Evolutionary conservation across 1,140 invertebrate genomes (phyloP).

Genomic region (Saccostrea cuccullata): DNA sequence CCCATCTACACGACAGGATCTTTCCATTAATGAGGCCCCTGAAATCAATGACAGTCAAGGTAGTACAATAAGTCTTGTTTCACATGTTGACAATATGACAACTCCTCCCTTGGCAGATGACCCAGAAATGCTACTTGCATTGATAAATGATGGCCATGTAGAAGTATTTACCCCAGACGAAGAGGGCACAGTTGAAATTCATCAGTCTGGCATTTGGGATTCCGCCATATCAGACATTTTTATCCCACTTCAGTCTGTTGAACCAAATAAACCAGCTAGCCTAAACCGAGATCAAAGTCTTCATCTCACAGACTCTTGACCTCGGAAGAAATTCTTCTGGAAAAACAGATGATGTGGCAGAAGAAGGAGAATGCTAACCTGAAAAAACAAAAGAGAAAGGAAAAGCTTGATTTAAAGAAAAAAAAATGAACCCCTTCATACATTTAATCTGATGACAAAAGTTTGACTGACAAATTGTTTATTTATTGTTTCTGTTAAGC

Average conservation of each 20-base stretch:
- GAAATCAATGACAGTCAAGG: not conserved
- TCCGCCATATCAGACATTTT: constrained; percentile 20
- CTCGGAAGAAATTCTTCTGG: too few species aligned
- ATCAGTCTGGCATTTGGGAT: not conserved
- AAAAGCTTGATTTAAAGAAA: too few species aligned
- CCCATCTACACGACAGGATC: not conserved
- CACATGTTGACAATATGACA: not conserved
- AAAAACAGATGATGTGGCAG: too few species aligned
- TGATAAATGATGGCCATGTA: not conserved
- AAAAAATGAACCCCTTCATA: too few species aligned
- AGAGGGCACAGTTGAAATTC: not conserved
- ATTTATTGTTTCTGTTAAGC: too few species aligned
- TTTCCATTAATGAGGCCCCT: too few species aligned
- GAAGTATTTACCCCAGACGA: not conserved
- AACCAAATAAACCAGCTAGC: not conserved
- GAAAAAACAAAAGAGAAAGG: too few species aligned
- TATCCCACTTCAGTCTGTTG: not conserved
- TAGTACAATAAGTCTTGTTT: not conserved
- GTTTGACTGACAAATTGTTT: too few species aligned
- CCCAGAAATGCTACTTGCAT: constrained; percentile 5
- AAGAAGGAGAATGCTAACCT: too few species aligned
- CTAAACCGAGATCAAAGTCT: too few species aligned
- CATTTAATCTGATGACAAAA: too few species aligned
- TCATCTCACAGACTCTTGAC: too few species aligned
- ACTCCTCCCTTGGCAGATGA: constrained; percentile 18